Evolutionary conservation across 2,113 vertebrate species (phyloP).

Genomic region (Otus sunia): DNA sequence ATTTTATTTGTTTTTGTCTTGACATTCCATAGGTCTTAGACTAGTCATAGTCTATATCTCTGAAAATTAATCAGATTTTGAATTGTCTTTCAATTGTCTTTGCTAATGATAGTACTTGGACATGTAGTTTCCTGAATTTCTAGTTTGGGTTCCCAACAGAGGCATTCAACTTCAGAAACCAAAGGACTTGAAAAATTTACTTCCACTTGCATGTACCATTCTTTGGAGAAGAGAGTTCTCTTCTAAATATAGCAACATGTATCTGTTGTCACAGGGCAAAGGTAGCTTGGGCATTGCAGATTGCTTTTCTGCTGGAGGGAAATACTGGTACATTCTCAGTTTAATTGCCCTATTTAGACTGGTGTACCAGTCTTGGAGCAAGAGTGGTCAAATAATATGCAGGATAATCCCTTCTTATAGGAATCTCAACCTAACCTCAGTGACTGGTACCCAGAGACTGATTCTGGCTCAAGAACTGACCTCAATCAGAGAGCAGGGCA

Average conservation of each 20-base stretch:
- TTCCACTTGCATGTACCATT: neutral
- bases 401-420: conserved; percentile 36
- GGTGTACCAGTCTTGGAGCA: neutral
- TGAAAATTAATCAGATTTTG: neutral
- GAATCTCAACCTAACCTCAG: conserved; percentile 35
- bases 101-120: neutral
- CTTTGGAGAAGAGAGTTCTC: neutral
- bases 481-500: conserved; percentile 56
- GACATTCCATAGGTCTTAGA: neutral
- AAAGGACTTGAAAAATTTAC: neutral
- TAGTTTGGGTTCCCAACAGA: rapidly evolving
- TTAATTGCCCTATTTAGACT: neutral
- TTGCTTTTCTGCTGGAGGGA: neutral
- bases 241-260: neutral
- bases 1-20: neutral
- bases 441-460: conserved; percentile 43
- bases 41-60: neutral
- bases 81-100: neutral
- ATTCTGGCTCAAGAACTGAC: conserved; percentile 57
- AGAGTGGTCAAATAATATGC: neutral
- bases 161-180: neutral
- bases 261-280: neutral
- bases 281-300: neutral
- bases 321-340: neutral
- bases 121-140: neutral